Evolutionary conservation across 2,113 vertebrate genomes (phyloP).

Genomic region (Petroica traversi): DNA sequence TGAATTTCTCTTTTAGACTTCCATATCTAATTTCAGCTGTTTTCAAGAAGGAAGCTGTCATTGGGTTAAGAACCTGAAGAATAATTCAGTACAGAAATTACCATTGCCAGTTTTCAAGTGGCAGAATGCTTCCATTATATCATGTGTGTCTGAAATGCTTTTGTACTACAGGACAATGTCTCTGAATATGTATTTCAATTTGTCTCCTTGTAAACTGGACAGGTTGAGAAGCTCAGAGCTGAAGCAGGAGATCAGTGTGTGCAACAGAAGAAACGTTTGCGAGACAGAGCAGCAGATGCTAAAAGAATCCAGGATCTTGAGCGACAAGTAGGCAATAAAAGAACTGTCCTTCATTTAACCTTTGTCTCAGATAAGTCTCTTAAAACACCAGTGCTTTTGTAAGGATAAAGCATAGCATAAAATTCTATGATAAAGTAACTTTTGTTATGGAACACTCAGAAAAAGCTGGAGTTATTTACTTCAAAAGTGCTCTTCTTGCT

Average conservation of each 20-base stretch:
- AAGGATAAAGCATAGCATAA: background rate
- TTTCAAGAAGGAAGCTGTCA: background rate
- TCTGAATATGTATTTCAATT: background rate
- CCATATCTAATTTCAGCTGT: background rate
- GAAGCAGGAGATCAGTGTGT: constrained; percentile 75
- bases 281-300: constrained; percentile 79
- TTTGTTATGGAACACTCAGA: background rate
- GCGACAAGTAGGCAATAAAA: constrained; percentile 77
- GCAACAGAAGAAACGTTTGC: constrained; percentile 79
- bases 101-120: background rate
- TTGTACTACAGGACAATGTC: background rate
- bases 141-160: background rate
- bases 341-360: background rate
- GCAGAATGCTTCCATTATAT: background rate
- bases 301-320: constrained; percentile 90
- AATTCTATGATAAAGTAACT: background rate
- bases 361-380: background rate
- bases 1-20: background rate
- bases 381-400: background rate
- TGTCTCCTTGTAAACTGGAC: background rate
- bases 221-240: constrained; percentile 86
- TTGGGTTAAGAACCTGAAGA: background rate
- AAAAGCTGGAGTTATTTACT: background rate
- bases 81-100: background rate
- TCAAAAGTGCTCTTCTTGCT: background rate